Base-by-base conservation (phyloP, 2,113 vertebrate species). In the Pteronura brasiliensis region DNA sequence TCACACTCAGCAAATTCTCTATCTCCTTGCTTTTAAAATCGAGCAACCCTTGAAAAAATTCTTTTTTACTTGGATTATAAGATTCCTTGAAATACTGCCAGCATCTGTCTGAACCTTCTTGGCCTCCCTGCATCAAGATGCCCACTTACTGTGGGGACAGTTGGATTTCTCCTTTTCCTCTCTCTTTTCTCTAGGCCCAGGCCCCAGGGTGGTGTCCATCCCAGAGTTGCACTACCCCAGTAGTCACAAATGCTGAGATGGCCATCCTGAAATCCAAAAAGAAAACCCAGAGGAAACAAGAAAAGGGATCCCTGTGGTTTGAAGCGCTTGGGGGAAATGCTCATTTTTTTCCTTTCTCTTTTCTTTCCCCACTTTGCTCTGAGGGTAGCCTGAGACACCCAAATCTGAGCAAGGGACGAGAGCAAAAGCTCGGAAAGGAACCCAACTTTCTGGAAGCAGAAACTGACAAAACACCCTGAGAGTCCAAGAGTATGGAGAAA, bases 11-110 rank as follows among this genome's bases (percentile, higher is more conserved):
- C 55, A 81, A 67, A 96, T 10, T 9, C 76, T 76, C 86, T 77
- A 13, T 83, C 42, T 47, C 20, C 67, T 55, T 3, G 0, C 44
- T 71, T 94, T 93, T 8, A 95, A 80, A 96, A 96, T 52, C 55
- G 15, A 59, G 34, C 20, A 44, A 15, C 14, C 20, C 69, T 96
- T 88, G n/a, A 81, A 5, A 59, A 93, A 57, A 96, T 42, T 17
- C 7, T 94, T 95, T 95, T 96, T 81, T 83, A 94, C 4, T 20
- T 4, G 36, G 21, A 47, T 85, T 65, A 61, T 29, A 94, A 90
- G 77, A 94, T 88, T 93, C 27, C 84, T 18, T 82, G 27, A 44
- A 82, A 31, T 87, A 25, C 87, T 31, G 23, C 1, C 36, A 81
- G 8, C 21, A 15, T 59, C 20, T 95, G 29, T n/a, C 49, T 23